phyloP scores from a whole-genome alignment of 2,797 vertebrate species.

The Bucorvus abyssinicus region DNA sequence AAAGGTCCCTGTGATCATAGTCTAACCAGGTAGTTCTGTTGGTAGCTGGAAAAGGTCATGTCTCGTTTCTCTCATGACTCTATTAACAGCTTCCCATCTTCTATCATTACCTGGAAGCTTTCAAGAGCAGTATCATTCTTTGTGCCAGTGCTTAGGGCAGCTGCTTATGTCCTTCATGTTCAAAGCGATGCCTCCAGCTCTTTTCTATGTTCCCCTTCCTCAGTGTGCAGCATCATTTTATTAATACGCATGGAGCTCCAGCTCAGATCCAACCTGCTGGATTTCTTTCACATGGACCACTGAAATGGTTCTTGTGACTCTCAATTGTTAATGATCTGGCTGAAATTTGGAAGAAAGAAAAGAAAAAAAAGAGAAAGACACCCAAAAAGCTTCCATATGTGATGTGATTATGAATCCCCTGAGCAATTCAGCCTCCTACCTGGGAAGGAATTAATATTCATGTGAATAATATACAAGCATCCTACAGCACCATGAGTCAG shows the following conservation, averaged over 20 bases:
- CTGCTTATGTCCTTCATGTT: background rate
- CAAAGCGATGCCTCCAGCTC: background rate
- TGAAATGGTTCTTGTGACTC: background rate
- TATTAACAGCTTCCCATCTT: background rate
- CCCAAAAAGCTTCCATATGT: background rate
- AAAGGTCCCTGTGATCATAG: background rate
- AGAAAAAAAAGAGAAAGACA: background rate
- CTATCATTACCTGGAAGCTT: background rate
- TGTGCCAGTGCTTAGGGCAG: background rate
- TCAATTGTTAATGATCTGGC: background rate
- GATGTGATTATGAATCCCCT: slow-evolving; percentile 10
- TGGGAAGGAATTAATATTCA: slow-evolving; percentile 40
- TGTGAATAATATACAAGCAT: slow-evolving; percentile 34
- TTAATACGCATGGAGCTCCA: background rate
- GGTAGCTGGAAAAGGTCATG: background rate
- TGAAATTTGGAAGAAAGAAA: background rate
- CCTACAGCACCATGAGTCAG: slow-evolving; percentile 55
- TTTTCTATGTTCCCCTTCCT: background rate
- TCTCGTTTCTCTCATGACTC: background rate
- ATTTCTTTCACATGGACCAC: background rate
- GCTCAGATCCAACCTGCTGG: background rate
- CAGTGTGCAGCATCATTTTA: background rate
- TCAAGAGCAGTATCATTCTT: background rate
- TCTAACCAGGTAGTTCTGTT: background rate
- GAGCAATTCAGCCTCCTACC: slow-evolving; percentile 44